Evolutionary conservation across 2,113 vertebrate genomes (phyloP), one percentile per base, ranked within the genome.

Genomic region (Cinclus cinclus): DNA sequence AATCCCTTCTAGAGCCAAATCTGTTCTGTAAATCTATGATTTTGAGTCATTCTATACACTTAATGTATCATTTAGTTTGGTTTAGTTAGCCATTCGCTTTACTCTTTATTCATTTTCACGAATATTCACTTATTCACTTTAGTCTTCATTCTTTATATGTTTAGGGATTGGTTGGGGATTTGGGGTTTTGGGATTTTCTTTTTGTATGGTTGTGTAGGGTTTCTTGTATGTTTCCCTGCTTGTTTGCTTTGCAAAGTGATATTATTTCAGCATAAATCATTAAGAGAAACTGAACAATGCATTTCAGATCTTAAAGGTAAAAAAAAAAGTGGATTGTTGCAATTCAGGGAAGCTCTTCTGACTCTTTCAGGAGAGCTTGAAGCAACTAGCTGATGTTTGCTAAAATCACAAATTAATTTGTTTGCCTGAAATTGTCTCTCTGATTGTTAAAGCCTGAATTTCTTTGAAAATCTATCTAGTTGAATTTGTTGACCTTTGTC

Each of bases 141-240:
- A 49, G 3, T 41, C 33, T 85, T 88, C 13, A 19, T 33, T 53
- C 3, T 63, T 15, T 41, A 41, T 46, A 6, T 16, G 7, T 60
- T 7, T 83, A 9, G 10, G 11, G 3, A 23, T 35, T 41, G 8
- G 13, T 10, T 85, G 8, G 4, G 8, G 3, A 2, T 20, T 52
- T 18, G 9, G 0, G 6, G 11, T 70, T 52, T 31, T 22, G 15
- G 12, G 4, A 7, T 7, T 11, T 35, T 9, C 50, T 23, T 78
- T 4, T 24, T 30, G 13, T 14, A 8, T 22, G 5, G 11, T 17
- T 58, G 21, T 35, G 7, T 2, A 5, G 14, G 8, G 2, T 3
- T 41, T 52, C 59, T 39, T 68, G 2, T 0, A 56, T 28, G 1
- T 46, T 88, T 76, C 4, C 6, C 15, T 67, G 6, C 6, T 63